These are phyloP conservation scores for Coranthus polyacanthus DNA, from an alignment of 2,797 vertebrate genomes.

Conservation along the genomic window DNA sequence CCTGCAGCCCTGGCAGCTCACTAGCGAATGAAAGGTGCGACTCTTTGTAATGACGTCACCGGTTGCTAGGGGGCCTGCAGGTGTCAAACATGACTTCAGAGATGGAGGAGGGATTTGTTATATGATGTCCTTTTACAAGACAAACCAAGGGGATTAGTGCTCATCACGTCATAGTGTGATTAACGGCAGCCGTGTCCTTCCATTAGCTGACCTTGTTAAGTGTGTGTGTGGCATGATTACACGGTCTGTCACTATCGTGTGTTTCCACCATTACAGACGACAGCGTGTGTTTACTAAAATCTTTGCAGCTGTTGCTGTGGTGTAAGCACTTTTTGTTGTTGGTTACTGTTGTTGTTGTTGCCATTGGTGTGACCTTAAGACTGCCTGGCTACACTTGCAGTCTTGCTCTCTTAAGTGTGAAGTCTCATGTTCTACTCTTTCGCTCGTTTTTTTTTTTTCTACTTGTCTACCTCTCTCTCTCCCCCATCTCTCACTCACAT, in stretches of 20 bases:
- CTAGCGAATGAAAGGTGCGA: conserved; percentile 22
- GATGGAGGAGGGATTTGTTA: conserved; percentile 30
- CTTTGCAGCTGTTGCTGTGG: conserved; percentile 61
- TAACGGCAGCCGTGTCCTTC: conserved; percentile 61
- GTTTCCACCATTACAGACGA: conserved; percentile 41
- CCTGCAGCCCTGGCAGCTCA: conserved; percentile 41
- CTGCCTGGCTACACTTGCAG: conserved; percentile 48
- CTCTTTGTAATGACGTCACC: conserved; percentile 38
- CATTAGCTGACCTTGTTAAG: conserved; percentile 70
- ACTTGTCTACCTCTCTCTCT: conserved; percentile 32
- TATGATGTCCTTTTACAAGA: conserved; percentile 54
- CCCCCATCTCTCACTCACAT: conserved; percentile 54
- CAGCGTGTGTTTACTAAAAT: conserved; percentile 21
- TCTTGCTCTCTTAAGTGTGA: conserved; percentile 61
- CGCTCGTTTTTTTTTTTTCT: conserved; percentile 4
- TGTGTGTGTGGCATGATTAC: conserved; percentile 54
- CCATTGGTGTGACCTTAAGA: conserved; percentile 57
- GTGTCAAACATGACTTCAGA: conserved; percentile 65
- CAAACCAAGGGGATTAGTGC: conserved; percentile 52
- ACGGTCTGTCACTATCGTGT: conserved; percentile 42
- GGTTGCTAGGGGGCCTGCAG: conserved; percentile 45
- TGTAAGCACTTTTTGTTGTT: conserved; percentile 62
- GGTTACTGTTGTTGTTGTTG: conserved; percentile 71
- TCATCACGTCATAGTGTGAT: conserved; percentile 56
- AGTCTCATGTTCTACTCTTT: conserved; percentile 42